These are phyloP conservation scores for Mesochorus sp. DNA, from an alignment of 2,888 invertebrate species.

Conservation along the genomic window DNA sequence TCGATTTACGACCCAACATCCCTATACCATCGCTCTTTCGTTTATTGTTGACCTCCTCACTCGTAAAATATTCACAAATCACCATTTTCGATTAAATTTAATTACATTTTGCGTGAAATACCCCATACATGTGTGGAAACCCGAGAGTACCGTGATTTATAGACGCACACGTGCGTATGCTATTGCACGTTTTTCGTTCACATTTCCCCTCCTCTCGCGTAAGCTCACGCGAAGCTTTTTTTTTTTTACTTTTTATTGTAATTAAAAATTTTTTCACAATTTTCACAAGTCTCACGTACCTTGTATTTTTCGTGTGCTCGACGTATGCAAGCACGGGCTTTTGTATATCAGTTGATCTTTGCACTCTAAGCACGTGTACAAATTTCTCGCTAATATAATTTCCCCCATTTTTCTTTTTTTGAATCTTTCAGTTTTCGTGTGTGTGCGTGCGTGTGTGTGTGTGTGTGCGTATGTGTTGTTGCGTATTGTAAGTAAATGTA, in stretches of 20 bases:
- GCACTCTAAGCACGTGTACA: constrained; percentile 38
- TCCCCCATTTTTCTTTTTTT: constrained; percentile 12
- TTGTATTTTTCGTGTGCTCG: constrained; percentile 16
- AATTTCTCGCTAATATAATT: constrained; percentile 2
- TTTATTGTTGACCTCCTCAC: no score
- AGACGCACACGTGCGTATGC: constrained; percentile 9
- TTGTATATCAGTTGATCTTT: not conserved
- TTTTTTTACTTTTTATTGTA: not conserved
- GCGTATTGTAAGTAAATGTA: not conserved
- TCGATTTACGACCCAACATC: no score
- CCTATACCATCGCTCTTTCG: no score
- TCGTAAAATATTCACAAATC: no score
- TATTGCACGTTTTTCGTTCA: constrained; percentile 36
- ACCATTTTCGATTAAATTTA: no score
- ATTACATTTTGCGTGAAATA: no score
- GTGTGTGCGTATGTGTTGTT: constrained; percentile 12
- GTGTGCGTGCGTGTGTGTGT: constrained; percentile 12
- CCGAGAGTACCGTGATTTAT: constrained; percentile 16
- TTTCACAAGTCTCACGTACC: not conserved
- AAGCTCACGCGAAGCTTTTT: no score
- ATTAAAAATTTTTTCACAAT: not conserved
- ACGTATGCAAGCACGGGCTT: constrained; percentile 16
- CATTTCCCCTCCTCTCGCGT: no score
- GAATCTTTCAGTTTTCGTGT: not conserved
- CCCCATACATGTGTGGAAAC: no score